Base-by-base conservation (phyloP, 2,888 invertebrate genomes). In the Lepidocyrtinus sp. region DNA sequence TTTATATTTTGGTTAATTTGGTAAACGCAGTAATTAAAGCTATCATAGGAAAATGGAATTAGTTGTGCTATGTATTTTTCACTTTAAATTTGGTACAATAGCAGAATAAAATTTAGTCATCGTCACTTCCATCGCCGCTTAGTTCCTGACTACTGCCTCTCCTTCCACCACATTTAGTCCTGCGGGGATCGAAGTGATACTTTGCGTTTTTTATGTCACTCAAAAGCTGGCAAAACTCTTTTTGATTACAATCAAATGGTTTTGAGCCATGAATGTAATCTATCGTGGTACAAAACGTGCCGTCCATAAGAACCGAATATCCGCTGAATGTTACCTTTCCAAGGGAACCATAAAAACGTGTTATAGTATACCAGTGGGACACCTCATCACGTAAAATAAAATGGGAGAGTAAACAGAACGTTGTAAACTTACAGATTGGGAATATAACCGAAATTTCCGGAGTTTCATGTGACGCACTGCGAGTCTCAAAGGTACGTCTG, bases 211-310 rank as follows among this genome's bases (percentile, higher is more conserved):
- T 70, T n/a, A 81, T 77, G 36, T 81, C 77, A 19, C 77, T 81
- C 1, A 74, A 55, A 12, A 81, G 68, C 27, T 81, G 73, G 19
- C 77, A 81, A 77, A 77, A 81, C 65, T 81, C 81, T 27, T 81
- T 81, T 61, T 73, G 74, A n/a, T 68, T 73, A 25, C 81, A 81
- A 55, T 81, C 81, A 45, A 77, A 74, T 1, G 81, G 81, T 24
- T 81, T 81, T 7, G 77, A 77, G 2, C 69, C 77, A 25, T 81
- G 73, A 59, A 81, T 69, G 65, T 73, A 77, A 15, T 77, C 76
- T 7, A 81, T 77, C 3, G 69, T n/a, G 5, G 63, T 55, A 21
- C 64, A 64, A 46, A 81, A 77, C 2, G 15, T 25, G 36, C 81
- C 81, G 0, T 77, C 74, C 81, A 81, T 36, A 3, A 81, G 74